phyloP scores from a whole-genome alignment of 2,888 invertebrate genomes.

The Piscicola geometra region DNA sequence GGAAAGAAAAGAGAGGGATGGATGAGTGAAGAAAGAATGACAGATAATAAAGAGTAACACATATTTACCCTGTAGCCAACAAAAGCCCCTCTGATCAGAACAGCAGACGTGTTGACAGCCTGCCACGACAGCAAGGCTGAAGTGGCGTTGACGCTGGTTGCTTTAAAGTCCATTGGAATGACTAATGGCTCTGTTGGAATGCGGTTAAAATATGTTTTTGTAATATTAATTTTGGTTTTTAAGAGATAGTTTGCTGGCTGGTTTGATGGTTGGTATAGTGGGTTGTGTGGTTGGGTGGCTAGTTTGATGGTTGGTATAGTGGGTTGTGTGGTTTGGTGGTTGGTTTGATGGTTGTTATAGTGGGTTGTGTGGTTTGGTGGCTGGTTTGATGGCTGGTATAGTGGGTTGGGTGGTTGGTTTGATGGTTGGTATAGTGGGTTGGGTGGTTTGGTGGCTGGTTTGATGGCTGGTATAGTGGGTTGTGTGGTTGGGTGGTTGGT shows the following conservation, averaged over 20 bases:
- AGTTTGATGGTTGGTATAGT: too few relatives aligned
- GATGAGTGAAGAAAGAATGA: neutral
- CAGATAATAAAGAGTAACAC: neutral
- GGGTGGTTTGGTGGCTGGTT: too few relatives aligned
- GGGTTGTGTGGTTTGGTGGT: too few relatives aligned
- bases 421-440: too few relatives aligned
- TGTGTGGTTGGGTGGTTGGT: too few relatives aligned
- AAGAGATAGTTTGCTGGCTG: neutral
- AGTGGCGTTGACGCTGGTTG: constrained; percentile 25
- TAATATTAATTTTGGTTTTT: neutral
- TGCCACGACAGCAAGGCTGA: constrained; percentile 36
- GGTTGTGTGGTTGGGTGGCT: too few relatives aligned
- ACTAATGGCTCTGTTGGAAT: constrained; percentile 31
- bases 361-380: too few relatives aligned
- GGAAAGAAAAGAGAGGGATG: too few relatives aligned
- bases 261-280: neutral
- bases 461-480: too few relatives aligned
- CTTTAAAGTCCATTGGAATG: constrained; percentile 31
- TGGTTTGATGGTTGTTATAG: too few relatives aligned
- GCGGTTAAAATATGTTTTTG: neutral
- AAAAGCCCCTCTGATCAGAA: constrained; percentile 34
- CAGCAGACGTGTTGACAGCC: constrained; percentile 29
- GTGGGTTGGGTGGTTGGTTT: too few relatives aligned
- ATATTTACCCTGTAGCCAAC: constrained; percentile 36
- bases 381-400: too few relatives aligned